Evolutionary conservation across 2,888 invertebrate species (phyloP), one percentile per base, ranked within the genome.

Genomic region (Megamerina dolium): DNA sequence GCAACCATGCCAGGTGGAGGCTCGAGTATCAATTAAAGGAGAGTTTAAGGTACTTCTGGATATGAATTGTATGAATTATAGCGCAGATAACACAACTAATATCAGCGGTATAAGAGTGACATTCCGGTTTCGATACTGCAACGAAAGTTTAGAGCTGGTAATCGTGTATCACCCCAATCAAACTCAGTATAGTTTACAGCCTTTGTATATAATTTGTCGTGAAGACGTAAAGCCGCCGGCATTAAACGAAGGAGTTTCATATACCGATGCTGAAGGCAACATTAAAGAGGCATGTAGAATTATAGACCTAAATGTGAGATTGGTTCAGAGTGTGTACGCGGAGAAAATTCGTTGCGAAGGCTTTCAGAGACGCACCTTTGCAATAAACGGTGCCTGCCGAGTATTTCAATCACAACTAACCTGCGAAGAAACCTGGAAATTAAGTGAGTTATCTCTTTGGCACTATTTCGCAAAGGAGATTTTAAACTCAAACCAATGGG

Each of bases 301-400:
- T 58, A 87, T 95, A 57, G 76, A 80, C 41, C 70, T 90, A 5
- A 85, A 86, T 35, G 78, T 86, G 10, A 81, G 86, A 60, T 73
- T 95, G 38, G 79, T 94, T 48, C 95, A 95, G 73, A 80, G 85
- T 46, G 74, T 94, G 53, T 85, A 87, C 49, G 90, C 90, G 0
- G 91, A 94, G 69, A 93, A 91, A 68, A 72, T 95, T 18, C 77
- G 79, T 52, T 87, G 91, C 66, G 81, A 83, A 53, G 85, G 85
- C 10, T 78, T 85, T 41, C 37, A 50, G 2, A 74, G 86, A 49
- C 53, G 55, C 23, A 88, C 92, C 2, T 95, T 95, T 69, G 80
- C 82, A 55, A 67, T 93, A 18, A 85, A 87, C 64, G 75, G 78
- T 51, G 77, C 80, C 55, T 91, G 91, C 61, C 74, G 81, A 55